Evolutionary conservation across 2,113 vertebrate species (phyloP).

Genomic region (Aphyosemion australe): DNA sequence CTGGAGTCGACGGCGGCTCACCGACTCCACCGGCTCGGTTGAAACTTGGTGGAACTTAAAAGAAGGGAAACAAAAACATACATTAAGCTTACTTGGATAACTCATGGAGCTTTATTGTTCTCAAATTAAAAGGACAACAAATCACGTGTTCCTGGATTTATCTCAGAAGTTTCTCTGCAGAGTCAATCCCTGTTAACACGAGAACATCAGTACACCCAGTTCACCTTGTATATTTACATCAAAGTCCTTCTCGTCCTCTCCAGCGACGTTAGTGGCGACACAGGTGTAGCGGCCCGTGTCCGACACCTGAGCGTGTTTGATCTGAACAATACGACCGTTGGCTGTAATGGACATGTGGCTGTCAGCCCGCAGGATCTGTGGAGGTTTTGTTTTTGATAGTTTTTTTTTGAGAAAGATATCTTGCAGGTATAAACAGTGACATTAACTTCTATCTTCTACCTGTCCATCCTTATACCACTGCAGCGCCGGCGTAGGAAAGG

Average conservation of each 20-base stretch:
- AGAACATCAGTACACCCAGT: slow-evolving; percentile 64
- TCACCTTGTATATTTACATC: slow-evolving; percentile 99
- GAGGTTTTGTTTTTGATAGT: neutral
- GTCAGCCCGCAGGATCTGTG: slow-evolving; percentile 83
- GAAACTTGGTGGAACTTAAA: slow-evolving; percentile 92
- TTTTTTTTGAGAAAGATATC: neutral
- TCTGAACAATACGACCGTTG: slow-evolving; percentile 85
- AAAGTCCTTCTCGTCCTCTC: slow-evolving; percentile 97
- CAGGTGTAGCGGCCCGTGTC: slow-evolving; percentile 95
- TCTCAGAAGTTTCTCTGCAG: neutral
- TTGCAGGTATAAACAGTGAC: fast-evolving
- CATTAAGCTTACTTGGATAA: neutral
- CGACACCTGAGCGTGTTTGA: slow-evolving; percentile 87
- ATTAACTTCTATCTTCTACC: slow-evolving; percentile 65
- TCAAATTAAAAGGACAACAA: neutral
- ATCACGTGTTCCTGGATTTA: neutral
- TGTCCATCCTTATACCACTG: slow-evolving; percentile 98
- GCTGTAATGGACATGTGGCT: slow-evolving; percentile 81
- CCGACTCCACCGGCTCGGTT: slow-evolving; percentile 76
- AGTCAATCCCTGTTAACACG: slow-evolving; percentile 28
- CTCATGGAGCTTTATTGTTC: neutral
- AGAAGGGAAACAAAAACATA: neutral
- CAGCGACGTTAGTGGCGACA: slow-evolving; percentile 91
- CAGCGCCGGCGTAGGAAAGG: slow-evolving; percentile 85
- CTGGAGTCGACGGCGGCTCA: slow-evolving; percentile 68